These are phyloP conservation scores for Phoenicopterus ruber DNA, from an alignment of 2,113 vertebrate genomes.

Conservation along the genomic window DNA sequence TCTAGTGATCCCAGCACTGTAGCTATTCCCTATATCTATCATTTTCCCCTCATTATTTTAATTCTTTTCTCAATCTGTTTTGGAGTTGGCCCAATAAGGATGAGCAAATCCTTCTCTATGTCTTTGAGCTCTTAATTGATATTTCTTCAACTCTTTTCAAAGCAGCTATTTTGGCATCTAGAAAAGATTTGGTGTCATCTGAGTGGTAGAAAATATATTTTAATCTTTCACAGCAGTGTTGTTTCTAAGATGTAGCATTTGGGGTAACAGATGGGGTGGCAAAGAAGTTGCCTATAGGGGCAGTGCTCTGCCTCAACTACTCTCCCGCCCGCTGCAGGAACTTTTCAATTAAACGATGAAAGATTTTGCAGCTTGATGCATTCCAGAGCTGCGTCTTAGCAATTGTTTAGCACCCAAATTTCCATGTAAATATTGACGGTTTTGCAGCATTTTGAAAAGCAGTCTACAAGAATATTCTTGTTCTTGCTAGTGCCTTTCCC, in stretches of 20 bases:
- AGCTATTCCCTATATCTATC: conserved; percentile 74
- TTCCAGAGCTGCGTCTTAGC: conserved; percentile 73
- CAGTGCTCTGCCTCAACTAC: conserved; percentile 82
- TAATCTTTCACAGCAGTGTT: conserved; percentile 86
- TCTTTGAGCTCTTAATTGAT: conserved; percentile 86
- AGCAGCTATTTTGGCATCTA: conserved; percentile 87
- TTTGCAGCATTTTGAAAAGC: conserved; percentile 54
- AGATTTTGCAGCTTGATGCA: conserved; percentile 78
- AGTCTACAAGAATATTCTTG: conserved; percentile 1
- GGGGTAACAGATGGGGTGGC: conserved; percentile 86
- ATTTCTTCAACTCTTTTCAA: conserved; percentile 87
- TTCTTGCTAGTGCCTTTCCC: background rate
- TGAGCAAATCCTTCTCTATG: conserved; percentile 84
- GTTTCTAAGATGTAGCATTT: conserved; percentile 86
- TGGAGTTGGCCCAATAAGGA: conserved; percentile 84
- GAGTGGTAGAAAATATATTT: conserved; percentile 88
- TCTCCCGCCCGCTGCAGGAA: conserved; percentile 82
- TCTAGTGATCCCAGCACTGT: conserved; percentile 68
- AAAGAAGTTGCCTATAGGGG: conserved; percentile 85
- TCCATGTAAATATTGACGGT: conserved; percentile 66
- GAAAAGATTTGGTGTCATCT: conserved; percentile 86
- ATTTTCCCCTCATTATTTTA: conserved; percentile 82
- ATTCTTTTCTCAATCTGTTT: conserved; percentile 81
- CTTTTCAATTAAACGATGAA: conserved; percentile 82
- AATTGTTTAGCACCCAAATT: conserved; percentile 69